Conservation (phyloP, 2,797 vertebrate genomes). For the Propithecus perrieri region DNA sequence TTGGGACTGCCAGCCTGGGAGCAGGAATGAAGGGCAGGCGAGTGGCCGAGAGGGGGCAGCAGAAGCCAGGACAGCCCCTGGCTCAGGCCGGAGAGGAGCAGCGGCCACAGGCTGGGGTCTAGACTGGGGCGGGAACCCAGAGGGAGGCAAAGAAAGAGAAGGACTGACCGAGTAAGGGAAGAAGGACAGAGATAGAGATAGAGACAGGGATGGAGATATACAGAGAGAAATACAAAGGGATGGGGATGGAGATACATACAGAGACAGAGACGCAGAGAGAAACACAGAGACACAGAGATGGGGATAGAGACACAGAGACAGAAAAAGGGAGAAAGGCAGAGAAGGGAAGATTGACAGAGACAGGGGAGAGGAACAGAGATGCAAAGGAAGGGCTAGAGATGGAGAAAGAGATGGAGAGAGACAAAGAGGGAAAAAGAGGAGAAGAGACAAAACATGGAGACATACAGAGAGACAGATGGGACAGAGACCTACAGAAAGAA, state of each 20-base stretch:
- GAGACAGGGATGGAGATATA: neutral
- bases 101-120: constrained; percentile 17
- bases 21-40: constrained; percentile 53
- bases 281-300: neutral
- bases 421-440: neutral
- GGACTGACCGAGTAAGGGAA: neutral
- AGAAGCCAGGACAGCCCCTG: constrained; percentile 69
- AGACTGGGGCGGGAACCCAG: neutral
- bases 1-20: neutral
- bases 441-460: constrained; percentile 1
- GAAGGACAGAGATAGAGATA: neutral
- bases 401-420: neutral
- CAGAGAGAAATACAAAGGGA: neutral
- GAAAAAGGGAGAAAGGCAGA: neutral
- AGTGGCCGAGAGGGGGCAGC: constrained; percentile 79
- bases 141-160: neutral
- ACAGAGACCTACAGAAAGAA: neutral
- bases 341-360: neutral
- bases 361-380: neutral
- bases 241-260: neutral
- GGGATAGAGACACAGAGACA: neutral
- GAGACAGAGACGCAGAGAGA: neutral
- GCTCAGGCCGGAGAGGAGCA: neutral
- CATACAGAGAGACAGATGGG: neutral
- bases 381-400: constrained; percentile 34